A percentile compares a stretch with the other conserved stretches of the same genome.
Conservation (phyloP, 2,113 vertebrate genomes). For the human region GRCh38 chr20:33593501-33594000, state of each 20-base stretch:
- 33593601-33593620: too few relatives aligned
- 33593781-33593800: not conserved
- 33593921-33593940: not conserved
- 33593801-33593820: not conserved
- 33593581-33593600: too few relatives aligned
- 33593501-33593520: too few relatives aligned
- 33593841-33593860: not conserved
- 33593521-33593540: too few relatives aligned
- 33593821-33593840: not conserved
- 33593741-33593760: not conserved
- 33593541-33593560: too few relatives aligned
- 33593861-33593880: not conserved
- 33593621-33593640: too few relatives aligned
- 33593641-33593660: too few relatives aligned
- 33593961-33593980: not conserved
- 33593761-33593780: not conserved
- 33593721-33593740: not conserved
- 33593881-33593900: not conserved
- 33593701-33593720: not conserved
- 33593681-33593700: too few relatives aligned
- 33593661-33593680: too few relatives aligned
- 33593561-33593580: too few relatives aligned
- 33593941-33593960: conserved; percentile 27
- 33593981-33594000: not conserved
- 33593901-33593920: not conserved